phyloP scores from a whole-genome alignment of 2,888 invertebrate genomes.

The Hetaerina titia region DNA sequence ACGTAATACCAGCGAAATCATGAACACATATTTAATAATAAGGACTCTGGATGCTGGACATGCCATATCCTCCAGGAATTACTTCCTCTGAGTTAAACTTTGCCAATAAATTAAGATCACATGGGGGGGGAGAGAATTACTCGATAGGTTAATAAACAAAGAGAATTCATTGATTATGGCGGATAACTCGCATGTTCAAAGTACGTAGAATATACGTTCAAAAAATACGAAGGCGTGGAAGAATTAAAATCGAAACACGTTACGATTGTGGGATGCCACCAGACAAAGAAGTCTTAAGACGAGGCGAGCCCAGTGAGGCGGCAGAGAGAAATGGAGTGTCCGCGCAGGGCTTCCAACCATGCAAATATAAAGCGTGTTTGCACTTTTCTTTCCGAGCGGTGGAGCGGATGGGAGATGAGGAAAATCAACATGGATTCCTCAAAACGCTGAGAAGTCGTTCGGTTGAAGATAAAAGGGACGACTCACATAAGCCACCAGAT shows the following conservation, averaged over 20 bases:
- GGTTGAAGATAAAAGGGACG: neutral
- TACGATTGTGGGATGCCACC: neutral
- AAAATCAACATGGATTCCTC: neutral
- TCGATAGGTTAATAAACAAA: too few relatives aligned
- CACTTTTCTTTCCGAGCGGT: neutral
- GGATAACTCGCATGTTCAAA: too few relatives aligned
- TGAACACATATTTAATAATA: too few relatives aligned
- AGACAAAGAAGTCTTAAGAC: constrained; percentile 25
- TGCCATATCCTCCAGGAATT: too few relatives aligned
- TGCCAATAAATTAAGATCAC: too few relatives aligned
- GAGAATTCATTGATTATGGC: too few relatives aligned
- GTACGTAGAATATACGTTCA: too few relatives aligned
- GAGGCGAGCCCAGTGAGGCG: constrained; percentile 15
- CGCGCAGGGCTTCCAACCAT: constrained; percentile 22
- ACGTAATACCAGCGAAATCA: too few relatives aligned
- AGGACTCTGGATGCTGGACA: too few relatives aligned
- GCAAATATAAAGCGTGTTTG: neutral
- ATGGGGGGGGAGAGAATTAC: too few relatives aligned
- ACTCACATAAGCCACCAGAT: neutral
- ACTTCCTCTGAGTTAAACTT: too few relatives aligned
- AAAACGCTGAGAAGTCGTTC: neutral
- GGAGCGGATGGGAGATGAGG: neutral
- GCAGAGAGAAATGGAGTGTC: neutral
- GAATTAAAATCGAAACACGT: neutral
- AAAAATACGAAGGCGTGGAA: neutral